Percentiles rank a stretch among this genome's conserved stretches.
Conservation (phyloP, 2,113 vertebrate species). For the Brachyistius frenatus region DNA sequence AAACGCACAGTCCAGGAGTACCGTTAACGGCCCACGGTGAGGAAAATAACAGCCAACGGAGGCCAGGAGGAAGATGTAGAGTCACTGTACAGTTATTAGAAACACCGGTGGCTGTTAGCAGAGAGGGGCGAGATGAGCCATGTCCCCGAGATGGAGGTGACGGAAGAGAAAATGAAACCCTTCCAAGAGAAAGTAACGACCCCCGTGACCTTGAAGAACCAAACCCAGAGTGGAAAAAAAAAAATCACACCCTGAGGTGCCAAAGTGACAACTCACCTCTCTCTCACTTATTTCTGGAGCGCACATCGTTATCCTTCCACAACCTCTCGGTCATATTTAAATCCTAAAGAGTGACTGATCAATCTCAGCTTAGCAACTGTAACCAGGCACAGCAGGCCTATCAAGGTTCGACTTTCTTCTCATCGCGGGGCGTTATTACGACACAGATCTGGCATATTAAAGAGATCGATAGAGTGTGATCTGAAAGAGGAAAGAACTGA, state of each 20-base stretch:
- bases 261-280: slow-evolving; percentile 73
- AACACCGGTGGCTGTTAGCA: slow-evolving; percentile 43
- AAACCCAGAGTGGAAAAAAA: slow-evolving; percentile 41
- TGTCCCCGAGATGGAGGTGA: slow-evolving; percentile 29
- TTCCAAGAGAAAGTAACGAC: slow-evolving; percentile 38
- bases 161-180: slow-evolving; percentile 54
- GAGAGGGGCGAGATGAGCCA: slow-evolving; percentile 49
- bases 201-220: slow-evolving; percentile 55
- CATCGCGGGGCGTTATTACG: background rate
- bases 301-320: slow-evolving; percentile 11
- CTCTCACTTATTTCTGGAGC: slow-evolving; percentile 40
- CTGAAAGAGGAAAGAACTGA: background rate
- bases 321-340: slow-evolving; percentile 6
- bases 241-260: slow-evolving; percentile 48
- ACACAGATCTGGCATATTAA: slow-evolving; percentile 12
- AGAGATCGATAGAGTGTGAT: background rate
- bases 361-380: slow-evolving; percentile 4
- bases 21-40: slow-evolving; percentile 35
- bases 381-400: background rate
- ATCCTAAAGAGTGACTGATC: slow-evolving; percentile 10
- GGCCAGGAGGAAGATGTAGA: slow-evolving; percentile 20
- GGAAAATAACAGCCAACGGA: slow-evolving; percentile 40
- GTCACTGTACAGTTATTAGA: slow-evolving; percentile 46
- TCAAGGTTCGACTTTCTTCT: slow-evolving; percentile 25
- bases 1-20: slow-evolving; percentile 40